These are phyloP conservation scores for Euura lappo DNA, from an alignment of 1,140 invertebrate species.

Conservation along the genomic window DNA sequence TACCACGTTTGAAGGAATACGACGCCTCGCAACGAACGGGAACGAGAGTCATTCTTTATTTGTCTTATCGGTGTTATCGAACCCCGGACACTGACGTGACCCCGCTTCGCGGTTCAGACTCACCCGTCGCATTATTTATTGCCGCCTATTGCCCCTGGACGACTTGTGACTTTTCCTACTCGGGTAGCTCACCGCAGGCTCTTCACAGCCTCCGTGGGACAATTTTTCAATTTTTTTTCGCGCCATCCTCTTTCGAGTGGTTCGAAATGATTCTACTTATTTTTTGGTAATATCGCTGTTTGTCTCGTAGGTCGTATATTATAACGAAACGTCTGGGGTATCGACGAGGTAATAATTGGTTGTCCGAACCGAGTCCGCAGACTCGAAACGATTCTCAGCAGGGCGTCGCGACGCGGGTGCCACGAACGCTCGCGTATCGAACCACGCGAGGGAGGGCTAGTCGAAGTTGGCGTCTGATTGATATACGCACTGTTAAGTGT, in stretches of 20 bases:
- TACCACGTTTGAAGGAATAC: too few relatives aligned
- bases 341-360: constrained; percentile 35
- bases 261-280: background rate
- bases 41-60: constrained; percentile 47
- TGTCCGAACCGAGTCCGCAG: constrained; percentile 35
- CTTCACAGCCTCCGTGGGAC: background rate
- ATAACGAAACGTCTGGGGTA: background rate
- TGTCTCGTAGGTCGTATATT: background rate
- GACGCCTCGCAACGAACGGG: background rate
- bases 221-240: background rate
- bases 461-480: constrained; percentile 55
- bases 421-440: background rate
- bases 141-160: constrained; percentile 38
- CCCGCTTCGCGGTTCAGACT: constrained; percentile 32
- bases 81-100: constrained; percentile 52
- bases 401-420: constrained; percentile 31
- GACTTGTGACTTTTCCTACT: constrained; percentile 22
- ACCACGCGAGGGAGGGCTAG: constrained; percentile 31
- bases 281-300: background rate
- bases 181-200: background rate
- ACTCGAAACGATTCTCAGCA: constrained; percentile 26
- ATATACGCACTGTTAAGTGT: constrained; percentile 63
- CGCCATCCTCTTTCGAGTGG: background rate
- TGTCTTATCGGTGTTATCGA: constrained; percentile 55
- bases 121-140: constrained; percentile 42